Evolutionary conservation across 2,888 invertebrate genomes (phyloP).

Genomic region (Cheiracanthium punctorium): DNA sequence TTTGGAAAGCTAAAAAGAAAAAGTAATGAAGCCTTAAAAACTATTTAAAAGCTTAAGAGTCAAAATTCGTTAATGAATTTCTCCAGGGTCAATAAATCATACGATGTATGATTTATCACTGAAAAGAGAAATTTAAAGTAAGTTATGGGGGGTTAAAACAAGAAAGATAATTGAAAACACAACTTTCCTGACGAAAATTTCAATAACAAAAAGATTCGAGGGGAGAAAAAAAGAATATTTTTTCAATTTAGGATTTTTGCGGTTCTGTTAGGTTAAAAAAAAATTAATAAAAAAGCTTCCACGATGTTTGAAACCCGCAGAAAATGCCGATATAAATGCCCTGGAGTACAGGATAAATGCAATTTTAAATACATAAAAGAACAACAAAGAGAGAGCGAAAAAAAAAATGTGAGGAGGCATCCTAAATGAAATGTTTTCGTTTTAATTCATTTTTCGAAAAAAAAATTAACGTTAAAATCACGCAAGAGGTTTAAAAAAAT

Average conservation of each 20-base stretch:
- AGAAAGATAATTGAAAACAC: conserved; percentile 43
- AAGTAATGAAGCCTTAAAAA: not conserved
- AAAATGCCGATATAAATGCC: conserved; percentile 47
- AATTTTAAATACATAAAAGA: conserved; percentile 62
- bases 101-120: not conserved
- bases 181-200: not conserved
- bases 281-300: too few species aligned
- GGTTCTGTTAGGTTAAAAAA: too few species aligned
- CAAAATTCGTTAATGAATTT: conserved; percentile 8
- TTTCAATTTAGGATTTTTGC: conserved; percentile 44
- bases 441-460: conserved; percentile 62
- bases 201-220: not conserved
- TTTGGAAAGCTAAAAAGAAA: not conserved
- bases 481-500: conserved; percentile 23
- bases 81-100: not conserved
- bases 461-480: conserved; percentile 49
- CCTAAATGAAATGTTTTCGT: conserved; percentile 65
- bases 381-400: too few species aligned
- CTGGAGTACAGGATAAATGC: conserved; percentile 34
- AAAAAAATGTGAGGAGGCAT: conserved; percentile 1
- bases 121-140: not conserved
- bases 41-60: not conserved
- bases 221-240: conserved; percentile 15
- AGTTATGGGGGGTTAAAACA: not conserved
- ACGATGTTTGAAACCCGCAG: conserved; percentile 11